Evolutionary conservation across 2,113 vertebrate genomes (phyloP).

Genomic region (Periophthalmodon schlosseri): DNA sequence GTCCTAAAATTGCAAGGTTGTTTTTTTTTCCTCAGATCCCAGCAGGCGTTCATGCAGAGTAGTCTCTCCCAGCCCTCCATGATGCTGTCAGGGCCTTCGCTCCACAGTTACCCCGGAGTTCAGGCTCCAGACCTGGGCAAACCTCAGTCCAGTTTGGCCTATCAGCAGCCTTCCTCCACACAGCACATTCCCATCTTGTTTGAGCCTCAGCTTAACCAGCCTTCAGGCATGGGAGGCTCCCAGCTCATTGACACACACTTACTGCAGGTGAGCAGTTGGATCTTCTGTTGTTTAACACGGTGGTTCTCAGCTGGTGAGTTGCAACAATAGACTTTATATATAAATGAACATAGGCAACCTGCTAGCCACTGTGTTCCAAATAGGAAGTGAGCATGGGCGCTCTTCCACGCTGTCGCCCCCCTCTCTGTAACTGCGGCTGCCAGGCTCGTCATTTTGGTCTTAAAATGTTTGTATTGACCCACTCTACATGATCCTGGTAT

Average conservation of each 20-base stretch:
- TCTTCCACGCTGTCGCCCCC: too few relatives aligned
- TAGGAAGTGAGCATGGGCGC: too few relatives aligned
- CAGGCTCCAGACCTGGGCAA: constrained; percentile 94
- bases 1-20: background rate
- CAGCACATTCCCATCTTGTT: constrained; percentile 98
- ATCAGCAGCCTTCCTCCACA: constrained; percentile 93
- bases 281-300: background rate
- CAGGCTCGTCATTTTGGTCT: too few relatives aligned
- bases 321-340: too few relatives aligned
- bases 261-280: constrained; percentile 82
- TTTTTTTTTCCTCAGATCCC: constrained; percentile 79
- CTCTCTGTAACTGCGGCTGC: too few relatives aligned
- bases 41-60: constrained; percentile 97
- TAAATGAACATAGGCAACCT: too few relatives aligned
- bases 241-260: constrained; percentile 96
- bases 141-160: constrained; percentile 91
- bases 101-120: constrained; percentile 93
- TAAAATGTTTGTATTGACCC: too few relatives aligned
- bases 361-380: too few relatives aligned
- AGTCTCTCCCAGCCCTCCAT: constrained; percentile 94
- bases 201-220: constrained; percentile 92
- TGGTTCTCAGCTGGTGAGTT: background rate
- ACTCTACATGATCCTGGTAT: too few relatives aligned
- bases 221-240: constrained; percentile 92
- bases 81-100: constrained; percentile 91